Percentiles rank a stretch among this genome's conserved stretches.
These are phyloP conservation scores for Leptothorax acervorum DNA, from an alignment of 2,888 invertebrate genomes.

Conservation along the genomic window DNA sequence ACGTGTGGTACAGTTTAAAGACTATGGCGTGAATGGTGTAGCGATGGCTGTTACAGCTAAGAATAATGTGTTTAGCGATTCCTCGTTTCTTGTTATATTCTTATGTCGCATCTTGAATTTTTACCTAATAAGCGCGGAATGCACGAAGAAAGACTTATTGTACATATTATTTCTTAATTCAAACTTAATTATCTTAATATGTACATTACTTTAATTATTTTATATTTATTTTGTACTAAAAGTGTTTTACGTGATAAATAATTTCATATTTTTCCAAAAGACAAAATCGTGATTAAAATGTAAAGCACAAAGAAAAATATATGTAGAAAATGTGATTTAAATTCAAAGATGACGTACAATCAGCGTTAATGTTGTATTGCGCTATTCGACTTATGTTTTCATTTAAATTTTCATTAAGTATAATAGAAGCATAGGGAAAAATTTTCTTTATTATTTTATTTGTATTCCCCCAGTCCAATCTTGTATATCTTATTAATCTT, in stretches of 20 bases:
- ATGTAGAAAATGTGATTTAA: background rate
- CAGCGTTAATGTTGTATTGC: background rate
- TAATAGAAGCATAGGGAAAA: background rate
- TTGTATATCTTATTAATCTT: conserved; percentile 32
- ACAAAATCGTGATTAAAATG: background rate
- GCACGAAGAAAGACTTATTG: background rate
- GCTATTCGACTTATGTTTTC: conserved; percentile 6
- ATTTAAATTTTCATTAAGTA: conserved; percentile 29
- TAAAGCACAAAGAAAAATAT: background rate
- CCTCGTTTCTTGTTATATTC: background rate
- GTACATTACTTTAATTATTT: background rate
- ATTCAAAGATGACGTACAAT: conserved; percentile 12
- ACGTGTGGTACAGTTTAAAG: conserved; percentile 60
- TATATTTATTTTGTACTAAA: background rate
- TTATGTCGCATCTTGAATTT: background rate
- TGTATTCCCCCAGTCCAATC: conserved; percentile 24
- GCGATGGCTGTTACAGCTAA: background rate
- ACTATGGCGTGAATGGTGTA: conserved; percentile 24
- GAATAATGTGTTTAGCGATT: conserved; percentile 12
- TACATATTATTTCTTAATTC: background rate
- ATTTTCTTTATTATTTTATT: conserved; percentile 16
- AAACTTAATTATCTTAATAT: background rate
- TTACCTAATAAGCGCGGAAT: background rate
- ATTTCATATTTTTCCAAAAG: background rate
- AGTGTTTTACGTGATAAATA: background rate